Evolutionary conservation across 1,140 invertebrate species (phyloP), one percentile per base, ranked within the genome.

Genomic region (Atta texana): DNA sequence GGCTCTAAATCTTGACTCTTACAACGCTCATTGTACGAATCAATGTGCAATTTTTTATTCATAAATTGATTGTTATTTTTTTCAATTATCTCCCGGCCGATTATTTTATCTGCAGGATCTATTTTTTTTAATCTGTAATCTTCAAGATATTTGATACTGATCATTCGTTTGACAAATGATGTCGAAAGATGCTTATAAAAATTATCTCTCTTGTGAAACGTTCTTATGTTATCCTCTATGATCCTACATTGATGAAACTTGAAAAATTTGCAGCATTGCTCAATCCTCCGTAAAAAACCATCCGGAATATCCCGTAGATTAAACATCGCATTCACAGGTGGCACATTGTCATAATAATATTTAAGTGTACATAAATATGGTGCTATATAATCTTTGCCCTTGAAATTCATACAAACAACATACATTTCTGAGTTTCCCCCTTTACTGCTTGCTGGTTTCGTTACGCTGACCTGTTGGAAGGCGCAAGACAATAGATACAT

Each of bases 361-460:
- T 94, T 93, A 1, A 97, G 91, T 10, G 92, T 93, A 0, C 93
- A 64, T 82, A 96, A 90, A 92, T 96, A 96, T 2, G 93, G 88
- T 14, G 93, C 85, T 1, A 96, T 80, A 21, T 91, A 90, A 12
- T 95, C 86, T 59, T 81, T 91, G 34, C 96, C 97, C 87, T 95
- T 95, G 92, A 97, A 98, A 18, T 95, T 95, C n/a, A 96, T 89
- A 93, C 98, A 98, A 14, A 99, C 95, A 0, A 98, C 95, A 94
- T 99, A 99, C 0, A 98, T 96, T 94, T 99, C 99, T 0, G 98
- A 99, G 94, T 99, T 99, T 14, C 98, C 98, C 92, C 97, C 97
- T 93, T 98, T 98, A 61, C 98, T 99, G 0, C 98, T 98, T 0
- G 96, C 97, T 10, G 99, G 99, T 94, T 99, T 99, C 89, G 97